Evolutionary conservation across 2,113 vertebrate genomes (phyloP).

Genomic region (Centropus bengalensis): DNA sequence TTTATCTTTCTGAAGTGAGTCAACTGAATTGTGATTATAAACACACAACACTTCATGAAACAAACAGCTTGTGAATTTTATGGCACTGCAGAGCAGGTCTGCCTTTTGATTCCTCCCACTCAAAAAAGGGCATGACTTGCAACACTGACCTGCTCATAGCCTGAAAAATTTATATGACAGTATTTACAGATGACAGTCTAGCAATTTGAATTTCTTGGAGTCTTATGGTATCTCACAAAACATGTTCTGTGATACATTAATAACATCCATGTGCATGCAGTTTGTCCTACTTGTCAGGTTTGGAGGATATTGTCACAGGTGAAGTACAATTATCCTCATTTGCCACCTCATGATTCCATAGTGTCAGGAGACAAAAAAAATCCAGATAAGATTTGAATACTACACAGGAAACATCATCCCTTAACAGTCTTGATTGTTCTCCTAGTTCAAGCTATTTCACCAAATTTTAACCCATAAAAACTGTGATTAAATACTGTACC

Average conservation of each 20-base stretch:
- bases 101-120: background rate
- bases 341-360: background rate
- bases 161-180: background rate
- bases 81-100: background rate
- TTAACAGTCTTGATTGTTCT: background rate
- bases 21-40: background rate
- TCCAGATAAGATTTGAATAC: background rate
- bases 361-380: background rate
- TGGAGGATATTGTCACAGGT: background rate
- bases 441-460: rapidly evolving
- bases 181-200: background rate
- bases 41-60: background rate
- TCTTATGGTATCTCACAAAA: background rate
- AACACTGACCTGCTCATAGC: background rate
- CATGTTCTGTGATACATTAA: background rate
- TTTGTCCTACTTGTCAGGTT: background rate
- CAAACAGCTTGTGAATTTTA: background rate
- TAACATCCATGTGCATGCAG: background rate
- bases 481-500: background rate
- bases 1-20: background rate
- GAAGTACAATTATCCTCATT: background rate
- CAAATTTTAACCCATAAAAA: background rate
- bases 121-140: background rate
- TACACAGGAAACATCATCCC: background rate
- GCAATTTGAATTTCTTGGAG: background rate